phyloP scores from a whole-genome alignment of 1,140 invertebrate genomes.

The Thaumatotibia leucotreta region DNA sequence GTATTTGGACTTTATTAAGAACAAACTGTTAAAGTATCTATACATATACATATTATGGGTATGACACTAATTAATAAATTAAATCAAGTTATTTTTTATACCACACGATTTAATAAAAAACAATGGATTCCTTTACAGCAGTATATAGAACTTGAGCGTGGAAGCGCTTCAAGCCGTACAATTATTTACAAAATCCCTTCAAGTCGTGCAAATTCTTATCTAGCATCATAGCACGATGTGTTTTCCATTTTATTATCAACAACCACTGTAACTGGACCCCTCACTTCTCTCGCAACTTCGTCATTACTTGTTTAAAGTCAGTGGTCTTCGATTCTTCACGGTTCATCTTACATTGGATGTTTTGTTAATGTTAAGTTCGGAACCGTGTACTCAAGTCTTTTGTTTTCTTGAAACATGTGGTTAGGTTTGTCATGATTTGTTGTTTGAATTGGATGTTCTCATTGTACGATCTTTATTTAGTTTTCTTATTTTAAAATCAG shows the following conservation, averaged over 20 bases:
- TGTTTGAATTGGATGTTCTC: neutral
- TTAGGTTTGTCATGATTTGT: neutral
- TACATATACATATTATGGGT: no score
- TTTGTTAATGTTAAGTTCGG: neutral
- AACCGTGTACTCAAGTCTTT: neutral
- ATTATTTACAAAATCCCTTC: constrained; percentile 22
- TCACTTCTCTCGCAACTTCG: constrained; percentile 14
- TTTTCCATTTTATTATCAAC: constrained; percentile 38
- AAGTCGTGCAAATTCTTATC: constrained; percentile 63
- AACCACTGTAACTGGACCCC: constrained; percentile 32
- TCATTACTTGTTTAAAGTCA: neutral
- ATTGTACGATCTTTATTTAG: neutral
- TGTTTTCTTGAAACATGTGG: neutral
- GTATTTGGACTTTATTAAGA: no score
- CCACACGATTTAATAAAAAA: no score
- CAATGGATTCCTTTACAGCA: no score
- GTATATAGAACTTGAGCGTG: no score
- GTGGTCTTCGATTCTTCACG: neutral
- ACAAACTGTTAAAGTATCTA: no score
- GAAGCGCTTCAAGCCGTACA: constrained; percentile 32
- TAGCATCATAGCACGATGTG: constrained; percentile 46
- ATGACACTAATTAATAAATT: no score
- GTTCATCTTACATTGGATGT: neutral
- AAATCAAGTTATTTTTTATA: no score
- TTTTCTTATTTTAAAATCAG: no score